phyloP scores from a whole-genome alignment of 2,888 invertebrate species.

The Cataglyphis albicans region DNA sequence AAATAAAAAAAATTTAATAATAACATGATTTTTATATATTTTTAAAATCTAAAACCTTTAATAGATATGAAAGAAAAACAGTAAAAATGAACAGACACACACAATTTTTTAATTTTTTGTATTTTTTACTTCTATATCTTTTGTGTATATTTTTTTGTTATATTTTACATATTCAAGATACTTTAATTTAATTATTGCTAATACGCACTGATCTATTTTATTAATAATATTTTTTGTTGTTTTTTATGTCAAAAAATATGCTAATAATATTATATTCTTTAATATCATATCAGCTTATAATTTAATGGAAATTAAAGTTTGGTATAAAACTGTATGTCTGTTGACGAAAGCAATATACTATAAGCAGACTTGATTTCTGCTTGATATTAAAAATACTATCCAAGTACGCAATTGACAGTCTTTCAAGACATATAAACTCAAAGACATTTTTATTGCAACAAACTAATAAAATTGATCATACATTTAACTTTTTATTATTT shows the following conservation, averaged over 20 bases:
- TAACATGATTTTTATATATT: neutral
- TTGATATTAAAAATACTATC: neutral
- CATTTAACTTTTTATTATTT: neutral
- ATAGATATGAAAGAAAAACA: neutral
- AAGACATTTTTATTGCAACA: neutral
- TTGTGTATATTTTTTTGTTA: neutral
- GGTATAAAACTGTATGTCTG: no score
- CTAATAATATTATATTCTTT: no score
- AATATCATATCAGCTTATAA: no score
- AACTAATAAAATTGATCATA: neutral
- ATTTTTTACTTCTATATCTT: neutral
- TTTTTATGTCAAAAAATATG: no score
- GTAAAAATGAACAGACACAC: neutral
- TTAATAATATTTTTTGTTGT: no score
- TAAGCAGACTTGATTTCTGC: neutral
- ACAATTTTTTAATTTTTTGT: neutral
- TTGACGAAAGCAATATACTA: neutral
- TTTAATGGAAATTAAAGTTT: no score
- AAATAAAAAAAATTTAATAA: conserved; percentile 5
- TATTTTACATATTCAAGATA: neutral
- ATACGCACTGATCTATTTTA: no score
- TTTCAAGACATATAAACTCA: neutral
- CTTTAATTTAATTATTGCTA: no score
- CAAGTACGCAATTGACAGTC: neutral
- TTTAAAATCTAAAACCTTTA: neutral